Percentiles rank a stretch among this genome's conserved stretches.
Conservation (phyloP, 35 echinoderm and acorn worm species). For the Chiridota heheva region DNA sequence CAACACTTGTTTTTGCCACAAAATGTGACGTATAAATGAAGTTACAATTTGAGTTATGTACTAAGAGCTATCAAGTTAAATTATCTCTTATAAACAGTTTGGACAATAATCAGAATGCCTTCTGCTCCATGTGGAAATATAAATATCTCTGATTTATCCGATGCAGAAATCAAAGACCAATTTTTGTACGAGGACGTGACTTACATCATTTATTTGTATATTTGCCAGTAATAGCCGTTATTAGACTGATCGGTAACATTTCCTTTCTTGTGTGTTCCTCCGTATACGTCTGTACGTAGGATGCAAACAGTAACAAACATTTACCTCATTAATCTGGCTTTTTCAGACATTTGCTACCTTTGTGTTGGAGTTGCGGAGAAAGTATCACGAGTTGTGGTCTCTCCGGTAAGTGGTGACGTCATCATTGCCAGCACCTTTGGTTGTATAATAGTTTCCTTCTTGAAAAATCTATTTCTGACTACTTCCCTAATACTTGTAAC, state of each 20-base stretch:
- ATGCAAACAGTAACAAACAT: slow-evolving; percentile 49
- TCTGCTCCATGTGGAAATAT: no score
- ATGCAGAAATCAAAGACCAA: not conserved
- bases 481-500: slow-evolving; percentile 38
- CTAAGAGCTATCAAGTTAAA: no score
- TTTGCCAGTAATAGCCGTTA: slow-evolving; percentile 25
- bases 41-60: no score
- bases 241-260: slow-evolving; percentile 41
- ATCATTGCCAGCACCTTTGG: slow-evolving; percentile 1
- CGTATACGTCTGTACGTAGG: slow-evolving; percentile 16
- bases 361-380: slow-evolving; percentile 30
- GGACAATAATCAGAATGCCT: no score
- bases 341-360: slow-evolving; percentile 45
- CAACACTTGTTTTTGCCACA: no score
- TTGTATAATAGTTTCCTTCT: slow-evolving; percentile 37
- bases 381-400: slow-evolving; percentile 8
- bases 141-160: not conserved
- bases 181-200: slow-evolving; percentile 30
- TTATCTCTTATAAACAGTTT: no score
- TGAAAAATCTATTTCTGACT: slow-evolving; percentile 22
- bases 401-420: slow-evolving; percentile 31
- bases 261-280: slow-evolving; percentile 49
- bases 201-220: slow-evolving; percentile 25
- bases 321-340: slow-evolving; percentile 40
- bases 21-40: no score